Percentiles rank a stretch among this genome's conserved stretches.
phyloP scores from a whole-genome alignment of 1,140 invertebrate species.

The Pseudomyrmex cubaensis region DNA sequence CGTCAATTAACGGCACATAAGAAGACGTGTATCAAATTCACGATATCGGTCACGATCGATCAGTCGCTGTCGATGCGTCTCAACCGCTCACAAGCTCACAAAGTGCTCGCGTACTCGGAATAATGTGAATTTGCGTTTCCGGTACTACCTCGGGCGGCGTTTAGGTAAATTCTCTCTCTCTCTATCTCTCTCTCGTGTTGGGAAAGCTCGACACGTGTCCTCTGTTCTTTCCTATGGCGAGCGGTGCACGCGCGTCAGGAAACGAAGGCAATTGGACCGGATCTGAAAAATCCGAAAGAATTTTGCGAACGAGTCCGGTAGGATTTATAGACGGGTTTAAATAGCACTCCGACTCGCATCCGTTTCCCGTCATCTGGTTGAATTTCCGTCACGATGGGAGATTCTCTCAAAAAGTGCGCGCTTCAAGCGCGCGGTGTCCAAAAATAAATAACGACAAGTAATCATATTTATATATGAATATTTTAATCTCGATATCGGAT shows the following conservation, averaged over 20 bases:
- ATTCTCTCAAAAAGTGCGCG: not conserved
- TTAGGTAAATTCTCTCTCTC: not conserved
- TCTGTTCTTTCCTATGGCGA: conserved; percentile 16
- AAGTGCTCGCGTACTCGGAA: conserved; percentile 52
- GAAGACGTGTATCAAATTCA: conserved; percentile 1
- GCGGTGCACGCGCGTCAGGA: not conserved
- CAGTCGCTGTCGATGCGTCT: conserved; percentile 38
- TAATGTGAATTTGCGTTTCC: conserved; percentile 54
- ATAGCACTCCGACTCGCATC: conserved; percentile 17
- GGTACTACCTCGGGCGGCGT: conserved; percentile 17
- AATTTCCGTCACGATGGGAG: not conserved
- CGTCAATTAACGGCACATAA: conserved; percentile 20
- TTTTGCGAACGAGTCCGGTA: conserved; percentile 13
- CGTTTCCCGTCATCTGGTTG: conserved; percentile 1
- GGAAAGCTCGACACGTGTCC: conserved; percentile 40
- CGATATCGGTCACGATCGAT: conserved; percentile 34
- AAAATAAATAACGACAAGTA: conserved; percentile 17
- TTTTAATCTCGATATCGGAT: not conserved
- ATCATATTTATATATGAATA: not conserved
- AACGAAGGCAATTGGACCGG: conserved; percentile 37
- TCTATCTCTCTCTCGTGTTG: not conserved
- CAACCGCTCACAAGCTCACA: conserved; percentile 44
- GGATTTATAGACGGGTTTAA: conserved; percentile 35
- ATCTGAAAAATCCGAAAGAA: conserved; percentile 50
- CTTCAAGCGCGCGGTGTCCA: not conserved